A percentile compares a stretch with the other conserved stretches of the same genome.
phyloP scores from a whole-genome alignment of 2,797 vertebrate genomes.

The Menidia menidia region DNA sequence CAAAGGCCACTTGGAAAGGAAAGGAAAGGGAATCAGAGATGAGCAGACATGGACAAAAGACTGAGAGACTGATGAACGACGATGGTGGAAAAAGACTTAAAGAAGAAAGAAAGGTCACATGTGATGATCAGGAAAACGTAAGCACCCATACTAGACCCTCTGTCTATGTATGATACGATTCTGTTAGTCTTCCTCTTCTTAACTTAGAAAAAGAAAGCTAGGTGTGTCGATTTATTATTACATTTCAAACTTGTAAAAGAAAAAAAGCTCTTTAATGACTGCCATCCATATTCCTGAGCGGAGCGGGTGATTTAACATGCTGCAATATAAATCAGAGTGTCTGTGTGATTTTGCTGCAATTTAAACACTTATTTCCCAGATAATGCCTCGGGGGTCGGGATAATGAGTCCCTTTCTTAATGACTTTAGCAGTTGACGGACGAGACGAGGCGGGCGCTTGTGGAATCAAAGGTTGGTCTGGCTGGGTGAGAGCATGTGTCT shows the following conservation, averaged over 20 bases:
- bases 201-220: conserved; percentile 29
- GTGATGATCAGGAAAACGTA: background rate
- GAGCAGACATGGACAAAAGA: conserved; percentile 5
- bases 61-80: conserved; percentile 23
- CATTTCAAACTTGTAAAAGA: conserved; percentile 39
- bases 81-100: background rate
- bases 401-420: conserved; percentile 74
- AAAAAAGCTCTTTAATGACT: conserved; percentile 56
- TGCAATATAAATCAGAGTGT: conserved; percentile 78
- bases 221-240: conserved; percentile 37
- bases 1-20: conserved; percentile 35
- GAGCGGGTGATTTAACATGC: conserved; percentile 64
- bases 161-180: conserved; percentile 1
- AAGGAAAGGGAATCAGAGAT: conserved; percentile 41
- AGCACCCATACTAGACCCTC: background rate
- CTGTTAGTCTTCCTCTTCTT: conserved; percentile 21
- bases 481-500: conserved; percentile 42
- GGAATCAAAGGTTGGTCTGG: conserved; percentile 72
- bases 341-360: conserved; percentile 75
- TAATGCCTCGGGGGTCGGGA: conserved; percentile 56
- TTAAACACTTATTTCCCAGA: conserved; percentile 71
- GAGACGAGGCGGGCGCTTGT: conserved; percentile 56
- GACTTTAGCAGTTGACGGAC: conserved; percentile 68
- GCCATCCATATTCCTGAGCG: conserved; percentile 46
- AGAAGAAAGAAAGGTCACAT: background rate